Evolutionary conservation across 2,888 invertebrate genomes (phyloP).

Genomic region (Eupeodes luniger): DNA sequence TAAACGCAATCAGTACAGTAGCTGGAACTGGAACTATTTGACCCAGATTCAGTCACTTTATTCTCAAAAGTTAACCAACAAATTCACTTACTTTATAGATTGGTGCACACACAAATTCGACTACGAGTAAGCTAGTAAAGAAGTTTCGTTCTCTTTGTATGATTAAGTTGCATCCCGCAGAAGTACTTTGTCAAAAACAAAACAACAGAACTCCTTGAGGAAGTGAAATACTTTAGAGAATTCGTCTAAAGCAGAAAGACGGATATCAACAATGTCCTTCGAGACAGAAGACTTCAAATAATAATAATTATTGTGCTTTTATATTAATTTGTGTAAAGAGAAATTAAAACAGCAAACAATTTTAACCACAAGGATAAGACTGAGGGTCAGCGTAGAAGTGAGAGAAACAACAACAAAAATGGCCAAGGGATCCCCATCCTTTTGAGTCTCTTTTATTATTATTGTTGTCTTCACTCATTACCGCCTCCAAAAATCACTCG

Average conservation of each 20-base stretch:
- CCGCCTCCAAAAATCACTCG: constrained; percentile 8
- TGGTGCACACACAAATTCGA: not conserved
- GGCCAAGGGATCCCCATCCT: not conserved
- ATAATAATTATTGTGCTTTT: not conserved
- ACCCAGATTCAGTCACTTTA: constrained; percentile 55
- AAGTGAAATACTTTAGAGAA: constrained; percentile 1
- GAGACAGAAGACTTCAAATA: not conserved
- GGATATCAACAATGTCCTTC: constrained; percentile 14
- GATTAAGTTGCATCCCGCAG: constrained; percentile 17
- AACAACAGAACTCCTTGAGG: constrained; percentile 13
- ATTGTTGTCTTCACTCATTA: constrained; percentile 23
- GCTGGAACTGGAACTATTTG: constrained; percentile 52
- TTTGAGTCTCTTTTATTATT: constrained; percentile 1
- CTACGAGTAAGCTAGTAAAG: not conserved
- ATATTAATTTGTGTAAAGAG: not conserved
- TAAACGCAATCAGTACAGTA: constrained; percentile 52
- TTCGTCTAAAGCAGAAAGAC: constrained; percentile 21
- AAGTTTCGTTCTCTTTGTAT: constrained; percentile 18
- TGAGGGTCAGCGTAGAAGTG: not conserved
- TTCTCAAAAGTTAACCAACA: constrained; percentile 60
- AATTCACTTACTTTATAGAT: constrained; percentile 40
- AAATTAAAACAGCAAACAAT: not conserved
- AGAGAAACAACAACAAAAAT: not conserved
- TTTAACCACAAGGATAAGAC: constrained; percentile 25
- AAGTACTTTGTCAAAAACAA: constrained; percentile 26